Evolutionary conservation across 1,140 invertebrate species (phyloP).

Genomic region (Penaeus chinensis): DNA sequence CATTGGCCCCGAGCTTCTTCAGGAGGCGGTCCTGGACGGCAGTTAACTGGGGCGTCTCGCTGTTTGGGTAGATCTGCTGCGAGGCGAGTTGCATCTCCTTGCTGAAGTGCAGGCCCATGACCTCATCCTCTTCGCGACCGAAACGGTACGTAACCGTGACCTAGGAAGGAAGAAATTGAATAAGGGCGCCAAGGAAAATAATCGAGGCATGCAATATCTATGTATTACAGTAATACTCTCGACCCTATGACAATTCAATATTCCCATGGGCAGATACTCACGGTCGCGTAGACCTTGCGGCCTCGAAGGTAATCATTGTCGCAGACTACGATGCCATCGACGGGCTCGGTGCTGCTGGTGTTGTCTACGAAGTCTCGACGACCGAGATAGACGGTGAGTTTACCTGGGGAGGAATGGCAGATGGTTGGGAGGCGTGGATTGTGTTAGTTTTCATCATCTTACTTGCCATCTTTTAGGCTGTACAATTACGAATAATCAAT

Average conservation of each 20-base stretch:
- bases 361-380: slow-evolving; percentile 94
- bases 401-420: slow-evolving; percentile 71
- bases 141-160: slow-evolving; percentile 87
- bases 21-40: slow-evolving; percentile 64
- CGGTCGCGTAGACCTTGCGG: slow-evolving; percentile 84
- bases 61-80: slow-evolving; percentile 74
- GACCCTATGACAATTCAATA: too few relatives aligned
- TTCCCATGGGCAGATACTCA: slow-evolving; percentile 30
- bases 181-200: neutral
- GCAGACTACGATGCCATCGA: slow-evolving; percentile 88
- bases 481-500: too few relatives aligned
- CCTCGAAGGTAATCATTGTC: slow-evolving; percentile 90
- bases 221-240: too few relatives aligned
- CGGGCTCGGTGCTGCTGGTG: slow-evolving; percentile 84
- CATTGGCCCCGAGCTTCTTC: slow-evolving; percentile 63
- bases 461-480: too few relatives aligned
- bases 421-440: neutral
- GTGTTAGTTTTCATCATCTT: too few relatives aligned
- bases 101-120: slow-evolving; percentile 94
- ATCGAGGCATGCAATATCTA: too few relatives aligned
- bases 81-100: slow-evolving; percentile 87
- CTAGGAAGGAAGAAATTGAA: slow-evolving; percentile 66
- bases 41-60: slow-evolving; percentile 24
- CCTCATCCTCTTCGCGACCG: slow-evolving; percentile 92
- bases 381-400: slow-evolving; percentile 90